Evolutionary conservation across 2,888 invertebrate genomes (phyloP).

Genomic region (Epistrophella euchroma): DNA sequence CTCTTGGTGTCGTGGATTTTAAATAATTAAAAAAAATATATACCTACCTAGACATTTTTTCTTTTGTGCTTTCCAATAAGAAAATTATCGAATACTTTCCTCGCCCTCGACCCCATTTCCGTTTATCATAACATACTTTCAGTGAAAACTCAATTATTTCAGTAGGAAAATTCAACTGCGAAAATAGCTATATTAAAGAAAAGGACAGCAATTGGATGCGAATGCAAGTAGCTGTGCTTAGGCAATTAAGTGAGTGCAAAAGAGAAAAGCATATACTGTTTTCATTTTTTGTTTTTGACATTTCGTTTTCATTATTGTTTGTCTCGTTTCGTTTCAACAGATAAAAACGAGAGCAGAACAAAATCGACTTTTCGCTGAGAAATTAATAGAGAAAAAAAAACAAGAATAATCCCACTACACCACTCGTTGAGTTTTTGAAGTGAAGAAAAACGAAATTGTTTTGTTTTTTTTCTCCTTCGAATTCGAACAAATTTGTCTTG

Average conservation of each 20-base stretch:
- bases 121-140: conserved; percentile 13
- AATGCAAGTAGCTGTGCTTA: conserved; percentile 47
- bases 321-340: conserved; percentile 14
- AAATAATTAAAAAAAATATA: background rate
- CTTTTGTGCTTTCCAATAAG: conserved; percentile 21
- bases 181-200: conserved; percentile 54
- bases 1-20: background rate
- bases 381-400: conserved; percentile 35
- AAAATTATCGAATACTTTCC: conserved; percentile 47
- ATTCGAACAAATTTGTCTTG: conserved; percentile 32
- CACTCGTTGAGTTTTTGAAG: conserved; percentile 26
- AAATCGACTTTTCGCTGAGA: conserved; percentile 25
- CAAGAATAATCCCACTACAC: conserved; percentile 25
- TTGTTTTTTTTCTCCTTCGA: conserved; percentile 46
- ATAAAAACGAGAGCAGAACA: conserved; percentile 66
- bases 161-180: conserved; percentile 34
- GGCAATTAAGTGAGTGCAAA: conserved; percentile 21
- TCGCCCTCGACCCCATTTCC: conserved; percentile 10
- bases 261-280: conserved; percentile 25
- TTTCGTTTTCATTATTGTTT: conserved; percentile 59
- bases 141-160: conserved; percentile 52
- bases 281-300: conserved; percentile 69
- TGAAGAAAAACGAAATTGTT: conserved; percentile 48
- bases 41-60: conserved; percentile 24
- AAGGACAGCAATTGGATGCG: conserved; percentile 16